phyloP scores from a whole-genome alignment of 1,140 invertebrate species.

The Hydropsyche tenuis region DNA sequence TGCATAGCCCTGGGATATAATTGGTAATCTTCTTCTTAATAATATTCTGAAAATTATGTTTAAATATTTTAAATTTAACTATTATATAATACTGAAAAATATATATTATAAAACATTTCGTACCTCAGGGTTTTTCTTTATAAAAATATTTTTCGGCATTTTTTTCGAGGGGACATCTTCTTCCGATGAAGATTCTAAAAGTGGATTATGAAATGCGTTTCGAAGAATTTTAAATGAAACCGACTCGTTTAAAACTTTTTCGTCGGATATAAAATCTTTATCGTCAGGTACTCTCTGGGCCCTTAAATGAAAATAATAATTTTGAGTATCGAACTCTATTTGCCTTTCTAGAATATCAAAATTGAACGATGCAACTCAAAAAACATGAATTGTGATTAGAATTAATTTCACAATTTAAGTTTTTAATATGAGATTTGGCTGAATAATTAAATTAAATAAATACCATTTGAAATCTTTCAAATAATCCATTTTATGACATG shows the following conservation, averaged over 20 bases:
- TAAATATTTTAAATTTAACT: slow-evolving; percentile 5
- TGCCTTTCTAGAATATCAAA: slow-evolving; percentile 10
- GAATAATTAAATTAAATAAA: background rate
- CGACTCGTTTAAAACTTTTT: slow-evolving; percentile 29
- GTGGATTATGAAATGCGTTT: slow-evolving; percentile 34
- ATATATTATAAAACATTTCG: background rate
- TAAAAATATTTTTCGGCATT: slow-evolving; percentile 2
- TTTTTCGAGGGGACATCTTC: slow-evolving; percentile 4
- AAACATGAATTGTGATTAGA: background rate
- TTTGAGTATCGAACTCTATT: background rate
- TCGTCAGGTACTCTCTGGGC: slow-evolving; percentile 21
- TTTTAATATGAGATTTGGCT: background rate
- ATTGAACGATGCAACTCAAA: background rate
- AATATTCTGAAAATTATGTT: background rate
- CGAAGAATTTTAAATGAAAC: slow-evolving; percentile 36
- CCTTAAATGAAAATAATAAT: slow-evolving; percentile 34
- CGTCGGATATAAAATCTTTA: slow-evolving; percentile 33
- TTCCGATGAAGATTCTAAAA: slow-evolving; percentile 10
- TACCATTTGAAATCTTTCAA: background rate
- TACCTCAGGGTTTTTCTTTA: background rate
- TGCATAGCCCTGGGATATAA: slow-evolving; percentile 24
- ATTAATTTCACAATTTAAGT: background rate
- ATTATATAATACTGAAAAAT: background rate
- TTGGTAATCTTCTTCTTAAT: too few species aligned
- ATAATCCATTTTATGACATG: background rate